A percentile compares a stretch with the other conserved stretches of the same genome.
Evolutionary conservation across 2,888 invertebrate species (phyloP).

Genomic region (Agrochola macilenta): DNA sequence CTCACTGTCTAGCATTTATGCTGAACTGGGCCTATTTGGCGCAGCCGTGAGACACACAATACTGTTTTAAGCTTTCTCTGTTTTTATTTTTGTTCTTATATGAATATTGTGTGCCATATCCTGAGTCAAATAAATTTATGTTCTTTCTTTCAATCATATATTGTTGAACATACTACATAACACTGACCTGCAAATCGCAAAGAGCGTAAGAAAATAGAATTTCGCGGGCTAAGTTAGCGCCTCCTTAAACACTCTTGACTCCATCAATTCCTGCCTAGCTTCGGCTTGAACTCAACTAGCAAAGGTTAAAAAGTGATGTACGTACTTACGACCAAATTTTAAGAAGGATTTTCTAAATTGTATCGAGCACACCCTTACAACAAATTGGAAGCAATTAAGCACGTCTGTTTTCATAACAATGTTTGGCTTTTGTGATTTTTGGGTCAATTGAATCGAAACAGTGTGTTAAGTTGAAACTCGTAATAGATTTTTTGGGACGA

Average conservation of each 20-base stretch:
- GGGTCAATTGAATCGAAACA: slow-evolving; percentile 9
- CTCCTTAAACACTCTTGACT: not conserved
- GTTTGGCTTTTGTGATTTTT: slow-evolving; percentile 13
- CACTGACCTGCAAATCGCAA: not conserved
- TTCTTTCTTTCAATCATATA: not conserved
- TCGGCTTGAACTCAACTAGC: slow-evolving; percentile 1
- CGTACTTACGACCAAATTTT: not conserved
- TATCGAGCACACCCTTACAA: not conserved
- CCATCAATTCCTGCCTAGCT: not conserved
- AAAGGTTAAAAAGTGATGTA: not conserved
- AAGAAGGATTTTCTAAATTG: not conserved
- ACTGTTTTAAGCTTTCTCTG: no score
- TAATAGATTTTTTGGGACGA: slow-evolving; percentile 37
- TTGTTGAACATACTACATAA: not conserved
- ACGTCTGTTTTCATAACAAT: slow-evolving; percentile 1
- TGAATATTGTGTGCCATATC: no score
- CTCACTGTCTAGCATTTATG: no score
- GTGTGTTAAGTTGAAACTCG: slow-evolving; percentile 19
- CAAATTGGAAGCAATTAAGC: slow-evolving; percentile 20
- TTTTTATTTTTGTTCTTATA: no score
- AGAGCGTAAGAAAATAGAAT: not conserved
- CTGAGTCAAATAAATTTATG: no score
- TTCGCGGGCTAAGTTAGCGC: not conserved
- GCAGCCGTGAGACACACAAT: no score
- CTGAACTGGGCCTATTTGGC: no score